Percentiles rank a stretch among this genome's conserved stretches.
These are phyloP conservation scores for Chanos chanos DNA, from an alignment of 2,797 vertebrate genomes.

Conservation along the genomic window DNA sequence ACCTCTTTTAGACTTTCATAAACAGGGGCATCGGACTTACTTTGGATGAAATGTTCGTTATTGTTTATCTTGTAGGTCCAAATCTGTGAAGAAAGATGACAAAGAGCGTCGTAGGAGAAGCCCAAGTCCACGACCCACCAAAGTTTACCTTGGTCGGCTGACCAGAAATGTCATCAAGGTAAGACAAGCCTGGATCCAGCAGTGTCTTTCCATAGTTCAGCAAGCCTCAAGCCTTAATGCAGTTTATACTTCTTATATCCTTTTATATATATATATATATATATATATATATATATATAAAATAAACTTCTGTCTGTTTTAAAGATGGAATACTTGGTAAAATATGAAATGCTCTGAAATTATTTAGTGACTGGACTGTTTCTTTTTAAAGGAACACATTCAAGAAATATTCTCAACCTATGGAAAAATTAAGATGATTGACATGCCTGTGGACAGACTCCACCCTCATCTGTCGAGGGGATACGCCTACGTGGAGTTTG, in stretches of 20 bases:
- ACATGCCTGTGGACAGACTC: conserved; percentile 87
- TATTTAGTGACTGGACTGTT: neutral
- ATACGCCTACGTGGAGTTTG: conserved; percentile 90
- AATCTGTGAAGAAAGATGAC: conserved; percentile 87
- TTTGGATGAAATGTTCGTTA: too few species aligned
- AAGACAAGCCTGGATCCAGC: neutral
- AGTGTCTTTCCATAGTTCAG: neutral
- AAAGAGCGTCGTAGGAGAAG: conserved; percentile 84
- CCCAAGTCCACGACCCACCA: conserved; percentile 86
- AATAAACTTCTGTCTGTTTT: too few species aligned
- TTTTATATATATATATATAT: too few species aligned
- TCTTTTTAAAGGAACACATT: conserved; percentile 80
- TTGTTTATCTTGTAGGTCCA: conserved; percentile 80
- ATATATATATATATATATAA: too few species aligned
- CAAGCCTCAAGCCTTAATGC: neutral
- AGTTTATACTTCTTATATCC: too few species aligned
- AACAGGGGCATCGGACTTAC: too few species aligned
- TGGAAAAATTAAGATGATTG: conserved; percentile 92
- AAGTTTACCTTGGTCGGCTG: conserved; percentile 87
- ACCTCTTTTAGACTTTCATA: too few species aligned
- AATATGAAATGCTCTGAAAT: too few species aligned
- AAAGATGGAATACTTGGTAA: too few species aligned
- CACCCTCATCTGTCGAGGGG: conserved; percentile 89
- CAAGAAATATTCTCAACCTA: conserved; percentile 95
- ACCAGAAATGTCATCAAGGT: conserved; percentile 94